phyloP scores from a whole-genome alignment of 2,888 invertebrate species.

The Campoplex nolae region DNA sequence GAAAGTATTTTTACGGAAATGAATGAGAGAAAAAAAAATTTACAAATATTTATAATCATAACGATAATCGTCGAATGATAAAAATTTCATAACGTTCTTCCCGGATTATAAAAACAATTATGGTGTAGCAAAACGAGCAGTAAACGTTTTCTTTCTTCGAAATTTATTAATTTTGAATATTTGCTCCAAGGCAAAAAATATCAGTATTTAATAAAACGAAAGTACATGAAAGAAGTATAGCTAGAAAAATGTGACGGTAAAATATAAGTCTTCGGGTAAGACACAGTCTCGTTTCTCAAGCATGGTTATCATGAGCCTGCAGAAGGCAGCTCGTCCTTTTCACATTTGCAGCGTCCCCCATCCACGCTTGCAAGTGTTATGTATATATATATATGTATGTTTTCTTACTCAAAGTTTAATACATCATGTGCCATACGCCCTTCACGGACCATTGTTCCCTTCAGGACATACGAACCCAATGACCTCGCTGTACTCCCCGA shows the following conservation, averaged over 20 bases:
- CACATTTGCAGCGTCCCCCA: conserved; percentile 33
- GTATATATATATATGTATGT: conserved; percentile 1
- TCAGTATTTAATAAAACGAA: conserved; percentile 35
- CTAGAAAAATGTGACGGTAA: conserved; percentile 24
- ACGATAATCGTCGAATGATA: background rate
- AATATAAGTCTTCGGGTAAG: conserved; percentile 31
- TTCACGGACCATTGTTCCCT: conserved; percentile 61
- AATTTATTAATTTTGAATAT: background rate
- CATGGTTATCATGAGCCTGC: conserved; percentile 55
- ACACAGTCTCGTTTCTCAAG: conserved; percentile 35
- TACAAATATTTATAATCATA: background rate
- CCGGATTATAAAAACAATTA: background rate
- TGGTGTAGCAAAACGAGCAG: background rate
- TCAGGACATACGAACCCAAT: conserved; percentile 57
- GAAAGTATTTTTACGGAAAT: background rate
- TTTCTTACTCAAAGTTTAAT: conserved; percentile 60
- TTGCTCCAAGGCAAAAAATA: background rate
- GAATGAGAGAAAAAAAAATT: background rate
- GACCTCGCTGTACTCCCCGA: conserved; percentile 58
- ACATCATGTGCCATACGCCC: conserved; percentile 57
- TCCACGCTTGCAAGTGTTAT: conserved; percentile 2
- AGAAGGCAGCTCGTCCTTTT: conserved; percentile 46
- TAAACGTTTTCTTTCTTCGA: background rate
- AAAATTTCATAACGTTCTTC: too few relatives aligned
- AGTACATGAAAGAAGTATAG: conserved; percentile 25